Evolutionary conservation across 2,888 invertebrate species (phyloP).

Genomic region (Meloe dianella): DNA sequence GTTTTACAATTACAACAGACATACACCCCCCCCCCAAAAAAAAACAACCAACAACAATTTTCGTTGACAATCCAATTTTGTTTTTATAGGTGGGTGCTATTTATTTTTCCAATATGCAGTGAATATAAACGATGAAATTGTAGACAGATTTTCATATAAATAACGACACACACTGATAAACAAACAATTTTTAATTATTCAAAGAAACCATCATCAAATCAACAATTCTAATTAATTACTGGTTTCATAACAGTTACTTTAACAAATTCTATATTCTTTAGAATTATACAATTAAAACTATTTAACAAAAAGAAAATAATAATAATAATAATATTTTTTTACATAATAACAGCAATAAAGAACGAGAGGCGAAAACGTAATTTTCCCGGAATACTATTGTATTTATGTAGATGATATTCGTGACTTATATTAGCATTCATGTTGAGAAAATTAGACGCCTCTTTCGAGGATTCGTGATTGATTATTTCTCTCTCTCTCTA

Average conservation of each 20-base stretch:
- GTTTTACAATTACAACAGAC: neutral
- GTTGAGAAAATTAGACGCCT: neutral
- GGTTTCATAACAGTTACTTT: neutral
- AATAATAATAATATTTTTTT: no score
- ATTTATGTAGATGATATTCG: slow-evolving; percentile 4
- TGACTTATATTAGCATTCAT: slow-evolving; percentile 6
- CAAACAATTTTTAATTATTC: neutral
- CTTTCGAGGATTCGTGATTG: slow-evolving; percentile 7
- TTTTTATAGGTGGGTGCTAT: neutral
- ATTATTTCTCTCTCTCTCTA: neutral
- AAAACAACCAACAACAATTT: slow-evolving; percentile 1
- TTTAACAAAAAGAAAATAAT: no score
- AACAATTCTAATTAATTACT: neutral
- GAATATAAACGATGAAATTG: slow-evolving; percentile 10
- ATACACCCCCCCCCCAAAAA: no score
- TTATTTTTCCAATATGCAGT: slow-evolving; percentile 9
- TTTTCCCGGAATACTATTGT: neutral
- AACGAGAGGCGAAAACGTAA: neutral
- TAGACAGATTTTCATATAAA: slow-evolving; percentile 12
- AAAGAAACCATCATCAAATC: neutral
- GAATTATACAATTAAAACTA: no score
- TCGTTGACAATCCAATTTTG: neutral
- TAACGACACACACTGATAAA: neutral
- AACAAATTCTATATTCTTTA: no score
- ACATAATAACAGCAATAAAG: neutral